phyloP scores from a whole-genome alignment of 1,140 invertebrate genomes.

The Eurosta solidaginis region DNA sequence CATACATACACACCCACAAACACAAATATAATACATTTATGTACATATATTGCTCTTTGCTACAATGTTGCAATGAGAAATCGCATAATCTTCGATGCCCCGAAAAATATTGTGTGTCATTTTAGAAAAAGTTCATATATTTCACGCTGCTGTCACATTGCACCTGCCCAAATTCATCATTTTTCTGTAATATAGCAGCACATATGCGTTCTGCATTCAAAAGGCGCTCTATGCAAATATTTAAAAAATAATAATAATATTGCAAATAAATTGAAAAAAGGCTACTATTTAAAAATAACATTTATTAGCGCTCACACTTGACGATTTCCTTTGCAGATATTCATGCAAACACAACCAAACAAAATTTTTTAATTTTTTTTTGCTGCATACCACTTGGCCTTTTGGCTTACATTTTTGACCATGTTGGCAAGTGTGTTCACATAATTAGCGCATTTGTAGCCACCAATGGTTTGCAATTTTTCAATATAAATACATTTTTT shows the following conservation, averaged over 20 bases:
- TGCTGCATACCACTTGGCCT: not conserved
- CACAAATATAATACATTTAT: too few relatives aligned
- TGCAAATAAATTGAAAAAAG: not conserved
- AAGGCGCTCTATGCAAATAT: not conserved
- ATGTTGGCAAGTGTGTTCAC: conserved; percentile 8
- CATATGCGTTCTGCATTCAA: not conserved
- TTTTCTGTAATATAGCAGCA: not conserved
- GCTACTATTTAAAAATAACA: not conserved
- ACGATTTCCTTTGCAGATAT: not conserved
- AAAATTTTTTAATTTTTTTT: not conserved
- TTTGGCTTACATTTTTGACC: not conserved
- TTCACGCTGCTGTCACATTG: not conserved
- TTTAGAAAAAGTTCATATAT: too few relatives aligned
- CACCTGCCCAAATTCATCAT: not conserved
- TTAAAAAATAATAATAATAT: not conserved
- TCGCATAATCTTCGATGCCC: not conserved
- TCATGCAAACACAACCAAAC: not conserved
- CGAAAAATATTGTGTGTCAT: too few relatives aligned
- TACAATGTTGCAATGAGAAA: not conserved
- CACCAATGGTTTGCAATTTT: not conserved
- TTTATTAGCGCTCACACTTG: not conserved
- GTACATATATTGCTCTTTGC: too few relatives aligned
- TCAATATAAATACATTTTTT: not conserved
- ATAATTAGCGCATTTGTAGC: not conserved
- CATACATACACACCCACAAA: too few relatives aligned